These are phyloP conservation scores for Irena cyanogastra DNA, from an alignment of 2,113 vertebrate species.

Conservation along the genomic window DNA sequence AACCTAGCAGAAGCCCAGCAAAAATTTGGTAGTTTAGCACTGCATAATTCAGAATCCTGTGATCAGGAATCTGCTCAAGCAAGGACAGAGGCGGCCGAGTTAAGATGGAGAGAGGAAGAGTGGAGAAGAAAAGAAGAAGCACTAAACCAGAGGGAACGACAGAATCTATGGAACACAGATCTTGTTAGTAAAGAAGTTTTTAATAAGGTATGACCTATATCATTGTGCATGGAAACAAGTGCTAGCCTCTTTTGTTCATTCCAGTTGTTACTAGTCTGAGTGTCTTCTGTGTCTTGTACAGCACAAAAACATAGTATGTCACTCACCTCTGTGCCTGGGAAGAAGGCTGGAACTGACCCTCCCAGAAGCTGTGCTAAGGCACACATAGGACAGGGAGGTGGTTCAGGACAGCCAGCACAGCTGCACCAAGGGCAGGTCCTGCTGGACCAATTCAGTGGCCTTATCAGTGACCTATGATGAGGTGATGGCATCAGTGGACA, in stretches of 20 bases:
- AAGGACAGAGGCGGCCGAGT: conserved; percentile 77
- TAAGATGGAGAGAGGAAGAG: conserved; percentile 86
- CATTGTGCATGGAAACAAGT: background rate
- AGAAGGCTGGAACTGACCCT: background rate
- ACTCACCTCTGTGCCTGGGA: background rate
- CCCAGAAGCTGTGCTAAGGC: background rate
- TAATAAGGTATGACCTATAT: conserved; percentile 81
- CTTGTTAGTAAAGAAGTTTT: conserved; percentile 88
- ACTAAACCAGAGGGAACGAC: conserved; percentile 78
- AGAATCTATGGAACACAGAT: conserved; percentile 78
- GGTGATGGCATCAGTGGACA: too few species aligned
- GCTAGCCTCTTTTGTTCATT: background rate
- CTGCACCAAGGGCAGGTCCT: background rate
- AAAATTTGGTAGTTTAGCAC: conserved; percentile 85
- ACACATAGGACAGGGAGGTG: background rate
- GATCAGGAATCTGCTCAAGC: conserved; percentile 90
- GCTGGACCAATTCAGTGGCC: too few species aligned
- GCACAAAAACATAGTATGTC: background rate
- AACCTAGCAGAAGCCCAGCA: conserved; percentile 94
- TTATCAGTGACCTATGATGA: background rate
- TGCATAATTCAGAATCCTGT: conserved; percentile 90
- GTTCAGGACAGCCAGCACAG: fast-evolving
- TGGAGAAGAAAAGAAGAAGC: conserved; percentile 94
- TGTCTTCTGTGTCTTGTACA: background rate
- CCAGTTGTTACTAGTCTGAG: background rate